Evolutionary conservation across 2,888 invertebrate genomes (phyloP), one percentile per base, ranked within the genome.

Genomic region (Branchellion lobata): DNA sequence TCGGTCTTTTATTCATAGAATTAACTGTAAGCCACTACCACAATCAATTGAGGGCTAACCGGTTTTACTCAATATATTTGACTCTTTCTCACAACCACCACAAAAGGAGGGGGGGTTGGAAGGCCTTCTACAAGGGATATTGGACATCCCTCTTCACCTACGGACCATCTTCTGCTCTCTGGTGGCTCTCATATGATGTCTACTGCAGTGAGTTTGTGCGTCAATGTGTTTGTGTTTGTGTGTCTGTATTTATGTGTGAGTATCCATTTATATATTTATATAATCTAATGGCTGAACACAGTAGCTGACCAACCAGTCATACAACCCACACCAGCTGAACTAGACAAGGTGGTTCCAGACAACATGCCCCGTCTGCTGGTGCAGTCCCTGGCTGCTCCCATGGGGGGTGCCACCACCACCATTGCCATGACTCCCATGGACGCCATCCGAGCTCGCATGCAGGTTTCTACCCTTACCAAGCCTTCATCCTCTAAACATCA

Each of bases 391-490:
- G 93, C 97, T 51, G 97, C 95, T 1, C 94, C 95, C 0, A 88
- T 96, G 24, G 94, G 95, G 29, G 97, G 97, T 0, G 93, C 95
- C 86, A 94, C 95, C 18, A 94, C 95, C 11, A 94, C 95, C 14
- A 90, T 95, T 80, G 90, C 97, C 78, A 96, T 96, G n/a, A 98
- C 98, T 89, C 96, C 96, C 0, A 87, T 98, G 85, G 97, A 98
- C 86, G 93, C 96, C 51, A 92, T 96, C 18, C 90, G 97, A 40
- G 95, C 96, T 0, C 90, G 97, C 84, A 89, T 97, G 71, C 98
- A 98, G 91, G 94, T 93, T 24, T n/a, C 40, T 8, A 2, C 21
- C 36, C 34, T 68, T n/a, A 78, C 8, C 0, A 40, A 31, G 21
- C 40, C n/a, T n/a, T n/a, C n/a, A n/a, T n/a, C n/a, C n/a, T n/a